phyloP scores from a whole-genome alignment of 23 tunicate species.

The Ciona savignyi region DNA sequence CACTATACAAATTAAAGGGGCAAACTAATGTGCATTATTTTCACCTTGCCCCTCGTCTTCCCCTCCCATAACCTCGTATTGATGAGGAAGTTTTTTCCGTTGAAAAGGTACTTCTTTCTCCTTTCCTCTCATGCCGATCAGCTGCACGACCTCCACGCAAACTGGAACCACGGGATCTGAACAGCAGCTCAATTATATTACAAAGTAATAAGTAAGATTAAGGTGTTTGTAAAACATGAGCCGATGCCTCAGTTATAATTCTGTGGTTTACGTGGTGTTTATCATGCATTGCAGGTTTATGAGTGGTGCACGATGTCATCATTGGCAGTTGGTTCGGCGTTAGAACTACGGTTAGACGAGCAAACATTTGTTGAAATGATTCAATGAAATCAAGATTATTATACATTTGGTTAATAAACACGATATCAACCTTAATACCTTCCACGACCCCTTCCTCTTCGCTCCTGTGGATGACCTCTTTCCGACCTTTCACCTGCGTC shows the following conservation, averaged over 20 bases:
- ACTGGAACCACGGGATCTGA: neutral
- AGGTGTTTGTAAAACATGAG: neutral
- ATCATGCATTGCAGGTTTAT: conserved; percentile 2
- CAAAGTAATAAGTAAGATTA: too few species aligned
- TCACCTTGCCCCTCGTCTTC: neutral
- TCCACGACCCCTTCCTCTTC: conserved; percentile 1
- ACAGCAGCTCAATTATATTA: too few species aligned
- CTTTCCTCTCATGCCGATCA: neutral
- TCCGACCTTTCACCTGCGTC: too few species aligned
- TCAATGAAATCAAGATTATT: too few species aligned
- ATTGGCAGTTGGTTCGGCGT: too few species aligned
- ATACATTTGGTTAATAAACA: too few species aligned
- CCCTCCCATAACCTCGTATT: neutral
- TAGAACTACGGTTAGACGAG: too few species aligned
- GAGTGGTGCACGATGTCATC: conserved; percentile 43
- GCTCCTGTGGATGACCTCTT: too few species aligned
- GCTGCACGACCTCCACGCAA: neutral
- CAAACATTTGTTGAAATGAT: too few species aligned
- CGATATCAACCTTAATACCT: neutral
- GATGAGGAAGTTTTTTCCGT: neutral
- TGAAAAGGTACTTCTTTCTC: neutral
- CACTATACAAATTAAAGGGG: too few species aligned
- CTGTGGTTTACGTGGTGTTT: conserved; percentile 1
- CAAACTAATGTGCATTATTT: too few species aligned
- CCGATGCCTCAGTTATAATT: conserved; percentile 2